phyloP scores from a whole-genome alignment of 2,797 vertebrate genomes.

The Hydrocynus forskahlii region DNA sequence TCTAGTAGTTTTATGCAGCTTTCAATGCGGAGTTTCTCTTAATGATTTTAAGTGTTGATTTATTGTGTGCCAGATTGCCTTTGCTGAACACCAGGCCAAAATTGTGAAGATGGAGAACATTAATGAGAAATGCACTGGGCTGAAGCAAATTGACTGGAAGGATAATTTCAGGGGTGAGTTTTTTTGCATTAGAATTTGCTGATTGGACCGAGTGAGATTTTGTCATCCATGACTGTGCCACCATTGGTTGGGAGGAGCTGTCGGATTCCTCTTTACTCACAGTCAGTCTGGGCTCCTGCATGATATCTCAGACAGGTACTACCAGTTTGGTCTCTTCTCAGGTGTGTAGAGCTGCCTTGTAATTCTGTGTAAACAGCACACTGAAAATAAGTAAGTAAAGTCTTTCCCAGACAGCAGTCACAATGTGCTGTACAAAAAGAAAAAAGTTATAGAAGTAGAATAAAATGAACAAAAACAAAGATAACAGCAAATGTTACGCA shows the following conservation, averaged over 20 bases:
- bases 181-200: background rate
- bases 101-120: slow-evolving; percentile 81
- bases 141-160: slow-evolving; percentile 82
- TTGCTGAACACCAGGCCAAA: slow-evolving; percentile 88
- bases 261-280: background rate
- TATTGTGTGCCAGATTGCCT: slow-evolving; percentile 78
- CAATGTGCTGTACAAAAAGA: too few species aligned
- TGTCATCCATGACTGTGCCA: background rate
- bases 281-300: too few species aligned
- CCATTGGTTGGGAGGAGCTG: too few species aligned
- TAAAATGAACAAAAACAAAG: too few species aligned
- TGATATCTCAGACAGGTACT: too few species aligned
- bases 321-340: too few species aligned
- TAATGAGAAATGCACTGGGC: slow-evolving; percentile 76
- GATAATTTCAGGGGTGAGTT: slow-evolving; percentile 82
- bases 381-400: too few species aligned
- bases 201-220: background rate
- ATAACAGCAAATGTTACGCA: too few species aligned
- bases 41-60: background rate
- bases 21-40: background rate
- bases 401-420: too few species aligned
- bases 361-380: too few species aligned
- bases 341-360: too few species aligned
- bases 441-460: too few species aligned
- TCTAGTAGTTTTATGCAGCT: background rate